Percentiles rank a stretch among this genome's conserved stretches.
These are phyloP conservation scores for Zoroaster sp. DNA, from an alignment of 53 echinoderm and acorn worm species.

Conservation along the genomic window DNA sequence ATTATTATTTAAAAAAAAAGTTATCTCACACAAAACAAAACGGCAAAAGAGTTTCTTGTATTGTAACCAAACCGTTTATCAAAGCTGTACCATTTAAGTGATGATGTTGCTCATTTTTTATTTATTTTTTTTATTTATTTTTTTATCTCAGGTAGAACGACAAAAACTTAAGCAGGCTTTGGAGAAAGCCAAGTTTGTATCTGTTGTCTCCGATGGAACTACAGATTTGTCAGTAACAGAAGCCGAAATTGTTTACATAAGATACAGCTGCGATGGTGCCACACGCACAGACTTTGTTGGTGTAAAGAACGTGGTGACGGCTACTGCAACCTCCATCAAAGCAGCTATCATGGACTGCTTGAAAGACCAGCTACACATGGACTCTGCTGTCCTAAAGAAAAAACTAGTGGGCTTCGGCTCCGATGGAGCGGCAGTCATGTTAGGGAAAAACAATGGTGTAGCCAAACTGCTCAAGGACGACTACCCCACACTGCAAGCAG, in stretches of 20 bases:
- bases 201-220: constrained; percentile 43
- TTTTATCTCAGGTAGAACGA: constrained; percentile 33
- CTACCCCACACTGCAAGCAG: constrained; percentile 38
- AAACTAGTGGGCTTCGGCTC: constrained; percentile 71
- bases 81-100: background rate
- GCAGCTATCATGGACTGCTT: background rate
- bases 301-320: constrained; percentile 3
- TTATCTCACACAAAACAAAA: background rate
- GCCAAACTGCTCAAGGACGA: constrained; percentile 52
- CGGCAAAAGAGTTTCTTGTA: background rate
- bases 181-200: constrained; percentile 16
- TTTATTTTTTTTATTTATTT: no score
- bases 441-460: constrained; percentile 69
- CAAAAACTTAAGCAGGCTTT: background rate
- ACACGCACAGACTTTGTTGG: constrained; percentile 18
- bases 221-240: constrained; percentile 44
- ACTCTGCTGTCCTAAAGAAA: background rate
- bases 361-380: background rate
- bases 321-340: constrained; percentile 38
- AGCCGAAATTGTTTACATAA: constrained; percentile 42
- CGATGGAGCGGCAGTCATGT: constrained; percentile 71
- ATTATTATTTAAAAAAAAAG: no score
- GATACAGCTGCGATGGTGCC: background rate
- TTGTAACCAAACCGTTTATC: background rate
- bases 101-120: background rate